Conservation (phyloP, 2,113 vertebrate species). For the Neofelis nebulosa region DNA sequence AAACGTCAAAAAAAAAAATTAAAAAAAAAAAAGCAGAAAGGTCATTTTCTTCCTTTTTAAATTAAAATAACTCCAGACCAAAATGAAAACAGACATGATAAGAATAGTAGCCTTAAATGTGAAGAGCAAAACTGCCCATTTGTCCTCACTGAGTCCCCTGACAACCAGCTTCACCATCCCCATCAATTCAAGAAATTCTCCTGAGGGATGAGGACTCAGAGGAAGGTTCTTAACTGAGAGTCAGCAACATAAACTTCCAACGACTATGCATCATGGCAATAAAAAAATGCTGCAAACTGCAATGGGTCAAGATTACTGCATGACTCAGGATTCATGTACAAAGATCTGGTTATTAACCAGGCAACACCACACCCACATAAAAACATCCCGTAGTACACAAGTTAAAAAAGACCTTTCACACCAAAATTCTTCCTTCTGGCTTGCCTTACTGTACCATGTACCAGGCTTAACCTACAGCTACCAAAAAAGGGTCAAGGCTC, state of each 20-base stretch:
- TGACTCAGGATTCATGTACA: not conserved
- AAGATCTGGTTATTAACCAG: not conserved
- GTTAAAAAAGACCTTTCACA: not conserved
- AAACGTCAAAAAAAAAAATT: no score
- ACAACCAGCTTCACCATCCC: not conserved
- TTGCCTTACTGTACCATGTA: not conserved
- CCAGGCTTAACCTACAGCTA: not conserved
- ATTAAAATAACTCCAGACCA: conserved; percentile 9
- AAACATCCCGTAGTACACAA: not conserved
- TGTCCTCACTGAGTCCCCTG: not conserved
- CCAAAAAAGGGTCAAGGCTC: not conserved
- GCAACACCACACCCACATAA: not conserved
- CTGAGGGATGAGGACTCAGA: not conserved
- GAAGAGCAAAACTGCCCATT: not conserved
- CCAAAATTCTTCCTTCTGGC: not conserved
- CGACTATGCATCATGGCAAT: not conserved
- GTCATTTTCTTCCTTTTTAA: conserved; percentile 22
- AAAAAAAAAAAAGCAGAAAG: not conserved
- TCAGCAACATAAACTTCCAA: not conserved
- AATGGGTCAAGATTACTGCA: not conserved
- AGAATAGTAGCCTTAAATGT: not conserved
- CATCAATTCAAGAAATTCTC: not conserved
- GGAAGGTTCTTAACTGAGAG: not conserved
- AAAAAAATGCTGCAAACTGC: not conserved
- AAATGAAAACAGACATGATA: conserved; percentile 24